Conservation (phyloP, 1,140 invertebrate genomes). For the Drosophila azteca region DNA sequence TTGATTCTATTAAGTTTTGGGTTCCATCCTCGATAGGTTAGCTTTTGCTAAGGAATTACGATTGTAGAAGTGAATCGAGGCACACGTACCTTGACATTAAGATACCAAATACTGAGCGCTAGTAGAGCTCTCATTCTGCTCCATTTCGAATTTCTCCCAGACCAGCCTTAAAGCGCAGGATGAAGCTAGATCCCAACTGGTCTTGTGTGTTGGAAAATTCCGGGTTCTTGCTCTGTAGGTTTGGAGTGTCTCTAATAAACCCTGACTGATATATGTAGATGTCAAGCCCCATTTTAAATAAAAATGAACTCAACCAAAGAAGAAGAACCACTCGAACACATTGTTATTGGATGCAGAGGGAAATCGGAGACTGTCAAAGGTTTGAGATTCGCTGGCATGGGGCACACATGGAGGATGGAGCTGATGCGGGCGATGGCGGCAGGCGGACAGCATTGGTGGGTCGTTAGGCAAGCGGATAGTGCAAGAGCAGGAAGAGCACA, state of each 20-base stretch:
- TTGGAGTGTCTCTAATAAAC: not conserved
- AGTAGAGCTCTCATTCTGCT: too few species aligned
- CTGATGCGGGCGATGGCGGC: not conserved
- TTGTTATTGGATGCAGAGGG: slow-evolving; percentile 59
- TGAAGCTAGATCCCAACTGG: too few species aligned
- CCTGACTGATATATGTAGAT: not conserved
- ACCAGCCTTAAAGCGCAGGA: too few species aligned
- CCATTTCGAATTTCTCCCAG: too few species aligned
- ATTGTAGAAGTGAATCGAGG: too few species aligned
- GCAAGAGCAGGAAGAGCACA: slow-evolving; percentile 1
- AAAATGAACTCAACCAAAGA: slow-evolving; percentile 29
- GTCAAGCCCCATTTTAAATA: slow-evolving; percentile 8
- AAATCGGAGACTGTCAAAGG: slow-evolving; percentile 46
- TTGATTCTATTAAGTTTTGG: too few species aligned
- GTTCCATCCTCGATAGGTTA: too few species aligned
- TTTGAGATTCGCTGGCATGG: not conserved
- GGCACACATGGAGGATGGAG: not conserved
- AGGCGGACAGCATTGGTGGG: slow-evolving; percentile 31
- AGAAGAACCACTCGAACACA: slow-evolving; percentile 46
- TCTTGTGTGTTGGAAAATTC: too few species aligned
- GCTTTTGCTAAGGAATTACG: too few species aligned
- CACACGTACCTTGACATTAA: too few species aligned
- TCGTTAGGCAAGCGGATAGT: slow-evolving; percentile 56
- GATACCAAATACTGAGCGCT: too few species aligned
- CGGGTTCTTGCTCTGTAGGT: not conserved